Base-by-base conservation (phyloP, 2,797 vertebrate genomes). In the Leptatherina wallacei region DNA sequence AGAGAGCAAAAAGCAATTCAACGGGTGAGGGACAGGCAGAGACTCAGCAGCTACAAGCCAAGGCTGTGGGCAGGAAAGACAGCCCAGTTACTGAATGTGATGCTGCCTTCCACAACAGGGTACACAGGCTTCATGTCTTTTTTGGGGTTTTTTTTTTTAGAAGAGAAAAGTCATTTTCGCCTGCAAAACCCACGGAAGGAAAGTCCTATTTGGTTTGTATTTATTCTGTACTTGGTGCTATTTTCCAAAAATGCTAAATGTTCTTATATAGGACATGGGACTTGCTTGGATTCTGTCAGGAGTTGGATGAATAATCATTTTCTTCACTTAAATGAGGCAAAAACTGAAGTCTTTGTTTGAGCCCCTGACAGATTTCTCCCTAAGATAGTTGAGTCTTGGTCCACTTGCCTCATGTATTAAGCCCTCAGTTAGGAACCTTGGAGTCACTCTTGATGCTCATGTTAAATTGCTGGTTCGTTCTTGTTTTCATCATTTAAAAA, bases 61-160 rank as follows among this genome's bases (percentile, higher is more conserved):
- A 83, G 33, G 67, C 76, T 76, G 65, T 44, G 38, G 33, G 61
- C 30, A 30, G 47, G 13, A 47, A 77, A 61, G 3, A 0, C 22
- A 1, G 81, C 82, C 0, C 84, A 87, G 79, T 71, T 95, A 42
- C 91, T 93, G 91, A 97, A 94, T 32, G 56, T 94, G 74, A 97
- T 95, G 60, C 96, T 94, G 0, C 96, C 96, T 89, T 97, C 96
- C 77, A 97, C 86, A 10, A 93, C 91, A 51, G 96, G 94, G 80
- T 95, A 96, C 81, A 97, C 90, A 6, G 78, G 90, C 89, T 93
- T 90, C 94, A 95, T 95, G 75, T 94, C 94, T 69, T 88, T 89
- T 63, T 95, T 91, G 64, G 97, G 81, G 13, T 38, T 38, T 38
- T 38, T 38, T 33, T 33, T 33, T 4, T 33, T 16, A 16, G 1